Percentiles rank a stretch among this genome's conserved stretches.
These are phyloP conservation scores for Anguilla pacifica DNA, from an alignment of 2,797 vertebrate genomes.

Conservation along the genomic window DNA sequence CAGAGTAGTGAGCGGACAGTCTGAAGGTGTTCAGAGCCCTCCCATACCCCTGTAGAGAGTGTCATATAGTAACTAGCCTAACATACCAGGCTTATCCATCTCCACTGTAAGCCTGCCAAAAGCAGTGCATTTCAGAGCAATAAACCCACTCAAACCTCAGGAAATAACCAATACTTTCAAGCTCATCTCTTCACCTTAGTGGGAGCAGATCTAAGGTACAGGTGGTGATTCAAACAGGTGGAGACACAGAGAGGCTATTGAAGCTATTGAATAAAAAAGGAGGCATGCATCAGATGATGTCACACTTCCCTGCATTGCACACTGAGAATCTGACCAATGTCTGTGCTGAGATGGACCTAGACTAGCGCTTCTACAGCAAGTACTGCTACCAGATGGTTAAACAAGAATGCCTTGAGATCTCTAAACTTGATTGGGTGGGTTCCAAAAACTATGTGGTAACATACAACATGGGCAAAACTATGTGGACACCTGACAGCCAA, in stretches of 20 bases:
- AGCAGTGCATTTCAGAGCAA: background rate
- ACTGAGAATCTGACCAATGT: no score
- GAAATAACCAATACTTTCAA: background rate
- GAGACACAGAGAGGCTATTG: no score
- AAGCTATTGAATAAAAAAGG: no score
- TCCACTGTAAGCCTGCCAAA: background rate
- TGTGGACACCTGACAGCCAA: no score
- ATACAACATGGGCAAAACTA: no score
- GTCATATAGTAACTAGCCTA: background rate
- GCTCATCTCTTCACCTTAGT: background rate
- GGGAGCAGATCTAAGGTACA: background rate
- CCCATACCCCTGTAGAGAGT: background rate
- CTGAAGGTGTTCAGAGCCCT: background rate
- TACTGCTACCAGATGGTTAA: no score
- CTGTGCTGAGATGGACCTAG: no score
- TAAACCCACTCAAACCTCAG: background rate
- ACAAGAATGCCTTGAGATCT: background rate
- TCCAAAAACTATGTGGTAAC: background rate
- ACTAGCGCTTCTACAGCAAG: no score
- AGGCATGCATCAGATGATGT: no score
- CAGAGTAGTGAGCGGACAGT: constrained; percentile 9
- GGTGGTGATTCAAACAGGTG: background rate
- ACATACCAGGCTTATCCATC: background rate
- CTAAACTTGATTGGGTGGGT: background rate
- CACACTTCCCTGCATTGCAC: no score